phyloP scores from a whole-genome alignment of 2,797 vertebrate species.

The Decapterus maruadsi region DNA sequence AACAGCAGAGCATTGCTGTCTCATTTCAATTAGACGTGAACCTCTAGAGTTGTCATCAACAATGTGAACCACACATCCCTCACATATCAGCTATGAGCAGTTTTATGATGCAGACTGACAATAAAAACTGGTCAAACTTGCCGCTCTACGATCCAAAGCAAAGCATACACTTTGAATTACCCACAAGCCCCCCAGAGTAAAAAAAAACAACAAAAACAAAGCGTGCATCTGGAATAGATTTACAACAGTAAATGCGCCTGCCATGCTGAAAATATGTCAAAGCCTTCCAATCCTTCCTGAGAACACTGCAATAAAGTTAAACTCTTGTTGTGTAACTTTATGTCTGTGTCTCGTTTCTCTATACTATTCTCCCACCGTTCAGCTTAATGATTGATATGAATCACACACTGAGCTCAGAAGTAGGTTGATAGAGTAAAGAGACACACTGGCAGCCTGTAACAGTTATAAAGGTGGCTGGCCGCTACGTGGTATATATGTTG shows the following conservation, averaged over 20 bases:
- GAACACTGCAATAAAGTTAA: constrained; percentile 1
- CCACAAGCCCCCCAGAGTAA: not conserved
- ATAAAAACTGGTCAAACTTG: not conserved
- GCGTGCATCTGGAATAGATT: constrained; percentile 60
- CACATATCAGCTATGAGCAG: not conserved
- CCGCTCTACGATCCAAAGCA: not conserved
- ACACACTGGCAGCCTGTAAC: constrained; percentile 2
- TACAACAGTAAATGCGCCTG: not conserved
- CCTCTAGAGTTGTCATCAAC: not conserved
- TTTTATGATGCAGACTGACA: not conserved
- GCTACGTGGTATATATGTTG: not conserved
- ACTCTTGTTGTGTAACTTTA: not conserved
- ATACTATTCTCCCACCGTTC: not conserved
- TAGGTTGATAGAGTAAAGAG: constrained; percentile 1
- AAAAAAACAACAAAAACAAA: not conserved
- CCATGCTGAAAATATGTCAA: constrained; percentile 4
- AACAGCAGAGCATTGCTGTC: not conserved
- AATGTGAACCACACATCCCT: not conserved
- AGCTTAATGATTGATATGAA: constrained; percentile 40
- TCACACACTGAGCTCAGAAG: constrained; percentile 1
- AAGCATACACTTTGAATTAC: not conserved
- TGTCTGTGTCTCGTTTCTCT: not conserved
- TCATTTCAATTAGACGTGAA: not conserved
- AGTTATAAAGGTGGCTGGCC: not conserved
- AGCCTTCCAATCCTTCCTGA: not conserved